Evolutionary conservation across 2,888 invertebrate species (phyloP).

Genomic region (Acleris cristana): DNA sequence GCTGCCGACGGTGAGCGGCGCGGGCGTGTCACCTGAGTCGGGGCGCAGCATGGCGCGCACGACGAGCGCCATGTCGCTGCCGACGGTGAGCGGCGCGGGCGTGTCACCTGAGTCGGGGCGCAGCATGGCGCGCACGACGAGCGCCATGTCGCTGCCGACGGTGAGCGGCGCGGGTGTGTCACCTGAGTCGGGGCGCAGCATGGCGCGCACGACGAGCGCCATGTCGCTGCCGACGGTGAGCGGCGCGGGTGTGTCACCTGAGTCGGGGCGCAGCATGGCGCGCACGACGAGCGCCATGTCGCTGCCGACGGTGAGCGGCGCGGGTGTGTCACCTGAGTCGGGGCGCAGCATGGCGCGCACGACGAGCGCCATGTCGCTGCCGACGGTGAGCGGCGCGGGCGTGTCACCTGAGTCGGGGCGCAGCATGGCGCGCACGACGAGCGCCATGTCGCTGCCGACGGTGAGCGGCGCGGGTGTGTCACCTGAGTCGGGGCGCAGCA

Average conservation of each 20-base stretch:
- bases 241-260: conserved; percentile 67
- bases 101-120: conserved; percentile 91
- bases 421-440: no score
- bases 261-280: conserved; percentile 98
- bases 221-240: no score
- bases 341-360: conserved; percentile 98
- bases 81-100: conserved; percentile 67
- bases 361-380: conserved; percentile 93
- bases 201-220: no score
- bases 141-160: conserved; percentile 92
- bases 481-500: conserved; percentile 96
- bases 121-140: conserved; percentile 97
- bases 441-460: no score
- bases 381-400: conserved; percentile 85
- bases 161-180: conserved; percentile 84
- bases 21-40: conserved; percentile 86
- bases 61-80: conserved; percentile 93
- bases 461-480: no score
- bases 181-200: no score
- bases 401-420: no score
- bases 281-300: conserved; percentile 95
- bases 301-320: conserved; percentile 84
- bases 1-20: no score
- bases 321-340: conserved; percentile 86
- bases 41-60: conserved; percentile 98